phyloP scores from a whole-genome alignment of 2,888 invertebrate species.

The Cancer borealis region DNA sequence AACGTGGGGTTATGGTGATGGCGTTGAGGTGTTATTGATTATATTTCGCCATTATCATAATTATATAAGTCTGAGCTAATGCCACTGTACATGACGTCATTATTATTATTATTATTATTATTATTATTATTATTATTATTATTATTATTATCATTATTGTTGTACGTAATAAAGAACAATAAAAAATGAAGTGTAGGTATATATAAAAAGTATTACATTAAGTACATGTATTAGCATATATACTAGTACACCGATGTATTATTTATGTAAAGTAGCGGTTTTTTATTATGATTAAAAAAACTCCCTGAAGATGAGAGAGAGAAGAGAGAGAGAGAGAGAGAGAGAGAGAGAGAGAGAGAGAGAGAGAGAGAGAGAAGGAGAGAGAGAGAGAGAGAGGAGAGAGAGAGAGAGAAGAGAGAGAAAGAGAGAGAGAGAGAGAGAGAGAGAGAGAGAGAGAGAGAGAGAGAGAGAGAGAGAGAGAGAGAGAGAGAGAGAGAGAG shows the following conservation, averaged over 20 bases:
- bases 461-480: not conserved
- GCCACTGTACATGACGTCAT: not conserved
- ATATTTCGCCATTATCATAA: not conserved
- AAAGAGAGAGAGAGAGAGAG: constrained; percentile 52
- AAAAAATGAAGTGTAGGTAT: no score
- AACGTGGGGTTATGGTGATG: not conserved
- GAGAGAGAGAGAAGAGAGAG: constrained; percentile 49
- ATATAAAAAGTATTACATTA: no score
- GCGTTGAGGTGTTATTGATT: not conserved
- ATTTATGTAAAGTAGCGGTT: no score
- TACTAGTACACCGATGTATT: no score
- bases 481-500: constrained; percentile 49
- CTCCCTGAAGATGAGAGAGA: not conserved
- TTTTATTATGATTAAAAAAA: not conserved
- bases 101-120: not conserved
- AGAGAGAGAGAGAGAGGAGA: constrained; percentile 42
- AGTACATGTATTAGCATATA: no score
- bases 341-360: constrained; percentile 52
- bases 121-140: no score
- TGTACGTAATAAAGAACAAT: no score
- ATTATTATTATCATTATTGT: no score
- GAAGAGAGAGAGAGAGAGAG: constrained; percentile 36
- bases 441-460: not conserved
- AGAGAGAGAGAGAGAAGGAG: constrained; percentile 49
- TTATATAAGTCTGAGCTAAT: not conserved